These are phyloP conservation scores for Spea hammondii DNA, from an alignment of 2,797 vertebrate genomes.

Conservation along the genomic window DNA sequence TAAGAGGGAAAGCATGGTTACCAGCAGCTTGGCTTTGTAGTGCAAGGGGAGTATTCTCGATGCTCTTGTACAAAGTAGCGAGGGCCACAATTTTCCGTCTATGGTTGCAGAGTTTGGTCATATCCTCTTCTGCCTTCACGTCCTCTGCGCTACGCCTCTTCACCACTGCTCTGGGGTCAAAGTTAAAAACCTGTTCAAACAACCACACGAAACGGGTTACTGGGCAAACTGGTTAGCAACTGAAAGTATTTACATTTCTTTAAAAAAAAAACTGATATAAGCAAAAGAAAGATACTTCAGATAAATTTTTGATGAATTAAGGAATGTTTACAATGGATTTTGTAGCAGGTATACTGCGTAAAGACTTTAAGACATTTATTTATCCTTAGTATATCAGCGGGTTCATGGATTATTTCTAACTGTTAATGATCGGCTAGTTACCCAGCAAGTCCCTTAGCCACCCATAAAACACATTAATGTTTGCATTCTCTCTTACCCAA, in stretches of 20 bases:
- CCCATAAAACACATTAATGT: no score
- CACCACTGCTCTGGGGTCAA: constrained; percentile 78
- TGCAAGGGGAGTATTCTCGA: constrained; percentile 77
- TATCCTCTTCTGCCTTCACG: constrained; percentile 86
- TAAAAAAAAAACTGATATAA: no score
- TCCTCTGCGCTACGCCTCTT: constrained; percentile 74
- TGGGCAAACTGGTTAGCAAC: neutral
- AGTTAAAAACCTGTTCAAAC: constrained; percentile 84
- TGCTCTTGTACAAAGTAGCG: constrained; percentile 84
- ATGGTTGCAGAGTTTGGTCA: constrained; percentile 96
- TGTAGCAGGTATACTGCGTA: no score
- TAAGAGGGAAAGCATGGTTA: constrained; percentile 43
- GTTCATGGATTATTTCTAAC: no score
- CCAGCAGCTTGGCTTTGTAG: constrained; percentile 70
- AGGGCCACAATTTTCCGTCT: constrained; percentile 90
- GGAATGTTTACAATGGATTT: no score
- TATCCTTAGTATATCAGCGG: no score
- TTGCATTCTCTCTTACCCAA: no score
- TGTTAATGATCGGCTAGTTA: no score
- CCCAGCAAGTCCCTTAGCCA: no score
- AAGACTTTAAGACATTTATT: no score
- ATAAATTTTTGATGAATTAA: neutral
- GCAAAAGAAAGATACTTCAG: neutral
- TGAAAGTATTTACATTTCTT: neutral
- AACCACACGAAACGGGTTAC: neutral